Percentiles rank a stretch among this genome's conserved stretches.
Evolutionary conservation across 2,888 invertebrate species (phyloP).

Genomic region (Drosophila affinis): DNA sequence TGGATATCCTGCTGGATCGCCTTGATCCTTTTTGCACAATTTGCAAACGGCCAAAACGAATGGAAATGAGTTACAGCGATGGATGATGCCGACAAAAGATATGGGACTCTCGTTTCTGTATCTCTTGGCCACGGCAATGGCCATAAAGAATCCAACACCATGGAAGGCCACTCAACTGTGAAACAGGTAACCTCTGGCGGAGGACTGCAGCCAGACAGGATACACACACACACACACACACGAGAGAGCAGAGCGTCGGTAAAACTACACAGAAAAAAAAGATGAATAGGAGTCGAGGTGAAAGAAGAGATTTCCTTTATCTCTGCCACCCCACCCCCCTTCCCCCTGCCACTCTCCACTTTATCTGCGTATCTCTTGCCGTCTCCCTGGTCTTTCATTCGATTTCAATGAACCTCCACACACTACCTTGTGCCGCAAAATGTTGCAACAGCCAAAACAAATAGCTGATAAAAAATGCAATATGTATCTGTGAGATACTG

Average conservation of each 20-base stretch:
- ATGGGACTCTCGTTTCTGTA: constrained; percentile 26
- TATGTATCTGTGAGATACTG: constrained; percentile 29
- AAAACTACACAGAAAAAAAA: constrained; percentile 60
- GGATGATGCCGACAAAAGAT: constrained; percentile 72
- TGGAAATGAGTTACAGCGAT: constrained; percentile 71
- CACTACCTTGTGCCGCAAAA: constrained; percentile 43
- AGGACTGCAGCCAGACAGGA: constrained; percentile 48
- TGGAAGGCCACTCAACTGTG: constrained; percentile 75
- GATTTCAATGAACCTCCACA: constrained; percentile 71
- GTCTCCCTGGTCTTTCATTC: constrained; percentile 60
- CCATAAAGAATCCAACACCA: constrained; percentile 63
- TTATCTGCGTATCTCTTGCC: constrained; percentile 30
- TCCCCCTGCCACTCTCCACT: background rate
- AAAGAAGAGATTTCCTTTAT: constrained; percentile 63
- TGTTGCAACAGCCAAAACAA: constrained; percentile 77
- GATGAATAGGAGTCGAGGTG: constrained; percentile 50
- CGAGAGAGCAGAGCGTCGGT: constrained; percentile 68
- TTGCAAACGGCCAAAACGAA: constrained; percentile 65
- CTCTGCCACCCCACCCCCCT: constrained; percentile 3
- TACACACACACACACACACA: constrained; percentile 24
- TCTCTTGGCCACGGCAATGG: constrained; percentile 8
- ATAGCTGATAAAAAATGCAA: constrained; percentile 73
- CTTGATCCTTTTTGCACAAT: constrained; percentile 57
- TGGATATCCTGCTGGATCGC: constrained; percentile 9
- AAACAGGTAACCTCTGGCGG: constrained; percentile 68